Evolutionary conservation across 2,113 vertebrate genomes (phyloP), one percentile per base, ranked within the genome.

Genomic region (Silurus meridionalis): DNA sequence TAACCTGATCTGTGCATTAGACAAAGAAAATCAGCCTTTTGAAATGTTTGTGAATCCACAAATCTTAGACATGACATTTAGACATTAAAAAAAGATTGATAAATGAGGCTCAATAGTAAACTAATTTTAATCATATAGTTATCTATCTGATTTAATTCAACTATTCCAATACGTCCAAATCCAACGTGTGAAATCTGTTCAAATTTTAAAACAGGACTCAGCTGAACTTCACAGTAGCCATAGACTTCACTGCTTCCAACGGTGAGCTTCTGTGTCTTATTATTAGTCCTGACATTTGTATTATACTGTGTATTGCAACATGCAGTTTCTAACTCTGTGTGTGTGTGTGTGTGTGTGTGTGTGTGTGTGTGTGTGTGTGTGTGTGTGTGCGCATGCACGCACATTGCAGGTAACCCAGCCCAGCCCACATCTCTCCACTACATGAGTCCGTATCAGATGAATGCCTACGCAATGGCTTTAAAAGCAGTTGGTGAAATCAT

Each of bases 401-500:
- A 63, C 71, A 14, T 19, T 69, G 52, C 93, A 99, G 98, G 98
- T 88, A 97, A 97, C 89, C 98, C 98, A 0, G 95, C 98, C 5
- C 98, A 99, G 93, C 98, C 98, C 88, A 98, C 97, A 23, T 99
- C 98, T 0, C 96, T 99, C 88, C 98, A 99, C 94, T 99, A 99
- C 87, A 97, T 95, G 91, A 99, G 96, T 87, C 98, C 98, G 3
- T 99, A 99, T 94, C 98, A 99, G 95, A 97, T 99, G 95, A 99
- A 98, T 23, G 96, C 97, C 83, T 99, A 99, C 13, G 98, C 97
- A 90, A 97, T 99, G 97, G 98, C 98, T 0, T 93, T 99, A 92
- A 99, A 98, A 93, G 98, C 98, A 1, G 98, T 99, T 61, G 98
- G 98, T 55, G 98, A 99, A 92, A 97, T 99, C 94, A 97, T 99